phyloP scores from a whole-genome alignment of 2,113 vertebrate genomes.

The Elephas maximus region DNA sequence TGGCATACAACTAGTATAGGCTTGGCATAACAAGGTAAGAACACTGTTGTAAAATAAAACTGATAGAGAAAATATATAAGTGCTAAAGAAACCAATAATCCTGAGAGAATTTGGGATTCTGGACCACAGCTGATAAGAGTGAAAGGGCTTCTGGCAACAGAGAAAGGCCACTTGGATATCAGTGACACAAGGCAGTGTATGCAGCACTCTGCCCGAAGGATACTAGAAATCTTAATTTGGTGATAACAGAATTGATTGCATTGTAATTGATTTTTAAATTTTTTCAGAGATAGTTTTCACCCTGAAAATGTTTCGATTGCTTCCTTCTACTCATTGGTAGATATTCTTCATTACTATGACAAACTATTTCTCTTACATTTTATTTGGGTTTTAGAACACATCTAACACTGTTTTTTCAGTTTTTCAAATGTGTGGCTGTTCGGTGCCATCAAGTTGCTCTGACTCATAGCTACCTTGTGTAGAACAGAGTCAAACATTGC shows the following conservation, averaged over 20 bases:
- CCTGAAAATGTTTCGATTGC: neutral
- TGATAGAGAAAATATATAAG: neutral
- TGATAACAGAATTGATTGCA: neutral
- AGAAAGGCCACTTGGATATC: neutral
- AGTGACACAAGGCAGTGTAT: rapidly evolving
- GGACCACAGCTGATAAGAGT: neutral
- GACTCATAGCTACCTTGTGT: too few relatives aligned
- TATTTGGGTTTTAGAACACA: neutral
- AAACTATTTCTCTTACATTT: neutral
- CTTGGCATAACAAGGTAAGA: neutral
- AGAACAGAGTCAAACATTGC: too few relatives aligned
- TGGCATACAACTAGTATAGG: neutral
- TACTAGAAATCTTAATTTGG: neutral
- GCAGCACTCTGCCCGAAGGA: neutral
- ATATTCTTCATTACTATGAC: neutral
- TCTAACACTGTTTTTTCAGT: neutral
- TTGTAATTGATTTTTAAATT: neutral
- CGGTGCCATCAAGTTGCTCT: too few relatives aligned
- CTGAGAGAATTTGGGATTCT: neutral
- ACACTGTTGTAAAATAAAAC: slow-evolving; percentile 1
- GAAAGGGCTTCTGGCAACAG: neutral
- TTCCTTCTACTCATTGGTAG: neutral
- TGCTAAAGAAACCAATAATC: neutral
- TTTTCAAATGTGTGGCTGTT: too few relatives aligned
- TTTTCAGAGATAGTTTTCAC: neutral